phyloP scores from a whole-genome alignment of 2,888 invertebrate genomes.

The Lamproptera curius region DNA sequence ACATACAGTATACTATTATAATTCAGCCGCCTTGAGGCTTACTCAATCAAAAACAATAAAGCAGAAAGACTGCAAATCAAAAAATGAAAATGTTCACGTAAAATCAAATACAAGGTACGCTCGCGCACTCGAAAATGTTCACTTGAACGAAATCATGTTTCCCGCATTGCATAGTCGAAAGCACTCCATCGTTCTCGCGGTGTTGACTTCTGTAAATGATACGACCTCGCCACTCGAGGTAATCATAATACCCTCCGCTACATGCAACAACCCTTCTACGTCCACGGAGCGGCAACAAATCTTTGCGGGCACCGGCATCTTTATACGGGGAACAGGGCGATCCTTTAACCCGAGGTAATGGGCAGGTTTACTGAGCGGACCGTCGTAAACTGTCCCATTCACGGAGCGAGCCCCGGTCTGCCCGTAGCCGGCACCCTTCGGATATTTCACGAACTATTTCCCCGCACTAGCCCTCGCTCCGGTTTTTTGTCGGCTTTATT shows the following conservation, averaged over 20 bases:
- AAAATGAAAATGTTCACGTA: too few species aligned
- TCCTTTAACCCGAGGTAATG: slow-evolving; percentile 77
- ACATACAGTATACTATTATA: too few species aligned
- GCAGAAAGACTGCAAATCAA: too few species aligned
- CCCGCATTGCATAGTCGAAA: slow-evolving; percentile 50
- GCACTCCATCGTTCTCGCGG: slow-evolving; percentile 66
- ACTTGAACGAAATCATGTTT: slow-evolving; percentile 51
- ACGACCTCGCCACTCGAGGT: slow-evolving; percentile 71
- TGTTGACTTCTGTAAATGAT: slow-evolving; percentile 73
- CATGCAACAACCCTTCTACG: slow-evolving; percentile 73
- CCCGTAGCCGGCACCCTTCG: slow-evolving; percentile 59
- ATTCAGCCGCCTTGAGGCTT: too few species aligned
- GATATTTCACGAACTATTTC: slow-evolving; percentile 78
- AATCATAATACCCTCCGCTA: slow-evolving; percentile 69
- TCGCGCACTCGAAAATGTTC: slow-evolving; percentile 28
- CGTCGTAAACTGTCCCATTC: slow-evolving; percentile 74
- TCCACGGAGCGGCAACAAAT: slow-evolving; percentile 74
- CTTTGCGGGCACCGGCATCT: slow-evolving; percentile 71
- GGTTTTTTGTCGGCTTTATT: slow-evolving; percentile 75
- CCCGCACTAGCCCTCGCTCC: slow-evolving; percentile 70
- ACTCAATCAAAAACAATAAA: too few species aligned
- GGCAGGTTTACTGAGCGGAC: slow-evolving; percentile 73
- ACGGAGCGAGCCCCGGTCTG: slow-evolving; percentile 30
- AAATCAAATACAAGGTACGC: slow-evolving; percentile 28
- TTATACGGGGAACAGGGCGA: slow-evolving; percentile 71